Evolutionary conservation across 2,113 vertebrate genomes (phyloP), one percentile per base, ranked within the genome.

Genomic region (Mustela lutreola): DNA sequence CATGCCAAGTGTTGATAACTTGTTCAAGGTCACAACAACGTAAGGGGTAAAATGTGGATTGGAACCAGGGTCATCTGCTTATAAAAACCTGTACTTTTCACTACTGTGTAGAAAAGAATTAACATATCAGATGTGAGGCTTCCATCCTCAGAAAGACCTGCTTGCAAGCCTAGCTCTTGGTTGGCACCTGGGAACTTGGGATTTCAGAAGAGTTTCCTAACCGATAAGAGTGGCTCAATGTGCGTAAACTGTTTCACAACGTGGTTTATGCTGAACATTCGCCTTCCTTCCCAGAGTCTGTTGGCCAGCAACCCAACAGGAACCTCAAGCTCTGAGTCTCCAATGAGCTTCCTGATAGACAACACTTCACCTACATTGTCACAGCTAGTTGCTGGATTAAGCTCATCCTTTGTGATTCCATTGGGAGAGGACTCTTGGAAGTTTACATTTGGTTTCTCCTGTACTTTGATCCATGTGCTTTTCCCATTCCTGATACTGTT

Each of bases 31-130:
- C 26, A 60, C 33, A 81, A 85, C 31, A 81, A 21, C 63, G 11
- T 76, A 50, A 56, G n/a, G 39, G 62, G 33, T 78, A 89, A 42
- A 65, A 50, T 83, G 11, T 50, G 36, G 65, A 39, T 42, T 42
- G 39, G 6, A 91, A 33, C 42, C 45, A 83, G 7, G 6, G 16
- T 50, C 21, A 84, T 50, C 1, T 42, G 31, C 91, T 48, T 42
- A 87, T 28, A 93, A 84, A 84, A 76, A 75, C 28, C 5, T 80
- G 31, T 71, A 22, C 19, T 95, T 92, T 92, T 83, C 85, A 80
- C 26, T 42, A 80, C 4, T 56, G 1, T 39, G 8, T 12, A 78
- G 79, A 81, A 81, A 62, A 67, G 3, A 87, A 53, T 71, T 50
- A 63, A n/a, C 15, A 22, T 2, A 21, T 3, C 24, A 84, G 6